Conservation (phyloP, 2,113 vertebrate genomes). For the Brienomyrus longianalis region DNA sequence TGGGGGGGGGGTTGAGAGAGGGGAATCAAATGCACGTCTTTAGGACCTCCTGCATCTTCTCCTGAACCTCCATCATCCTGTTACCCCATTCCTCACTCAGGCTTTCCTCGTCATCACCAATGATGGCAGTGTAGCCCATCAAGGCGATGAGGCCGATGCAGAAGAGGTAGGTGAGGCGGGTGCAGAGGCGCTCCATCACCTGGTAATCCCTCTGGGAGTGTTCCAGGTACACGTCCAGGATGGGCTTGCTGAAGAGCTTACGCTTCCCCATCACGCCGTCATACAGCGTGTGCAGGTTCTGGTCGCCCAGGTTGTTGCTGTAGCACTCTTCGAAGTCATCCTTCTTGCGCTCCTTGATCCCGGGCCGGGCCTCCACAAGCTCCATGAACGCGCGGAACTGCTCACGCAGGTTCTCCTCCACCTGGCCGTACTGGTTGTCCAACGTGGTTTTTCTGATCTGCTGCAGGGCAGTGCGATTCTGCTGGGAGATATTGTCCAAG, state of each 20-base stretch:
- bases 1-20: not conserved
- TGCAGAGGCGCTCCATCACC: slow-evolving; percentile 63
- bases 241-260: slow-evolving; percentile 64
- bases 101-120: slow-evolving; percentile 60
- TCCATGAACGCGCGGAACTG: slow-evolving; percentile 67
- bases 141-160: slow-evolving; percentile 68
- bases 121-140: slow-evolving; percentile 60
- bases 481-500: slow-evolving; percentile 54
- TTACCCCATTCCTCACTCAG: slow-evolving; percentile 60
- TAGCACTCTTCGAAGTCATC: slow-evolving; percentile 55
- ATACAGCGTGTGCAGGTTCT: slow-evolving; percentile 69
- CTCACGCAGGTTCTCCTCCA: slow-evolving; percentile 63
- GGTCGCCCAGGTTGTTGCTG: slow-evolving; percentile 55
- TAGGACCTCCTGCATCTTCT: slow-evolving; percentile 61
- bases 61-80: slow-evolving; percentile 61
- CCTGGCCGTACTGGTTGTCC: slow-evolving; percentile 56
- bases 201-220: slow-evolving; percentile 50
- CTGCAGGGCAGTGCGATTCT: slow-evolving; percentile 48
- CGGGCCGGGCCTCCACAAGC: slow-evolving; percentile 55
- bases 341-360: slow-evolving; percentile 44
- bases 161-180: slow-evolving; percentile 64
- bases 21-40: slow-evolving; percentile 49
- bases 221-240: slow-evolving; percentile 63
- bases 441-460: slow-evolving; percentile 64
- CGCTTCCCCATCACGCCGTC: slow-evolving; percentile 61